A percentile compares a stretch with the other conserved stretches of the same genome.
phyloP scores from a whole-genome alignment of 2,888 invertebrate genomes.

The Temnothorax ravouxi region DNA sequence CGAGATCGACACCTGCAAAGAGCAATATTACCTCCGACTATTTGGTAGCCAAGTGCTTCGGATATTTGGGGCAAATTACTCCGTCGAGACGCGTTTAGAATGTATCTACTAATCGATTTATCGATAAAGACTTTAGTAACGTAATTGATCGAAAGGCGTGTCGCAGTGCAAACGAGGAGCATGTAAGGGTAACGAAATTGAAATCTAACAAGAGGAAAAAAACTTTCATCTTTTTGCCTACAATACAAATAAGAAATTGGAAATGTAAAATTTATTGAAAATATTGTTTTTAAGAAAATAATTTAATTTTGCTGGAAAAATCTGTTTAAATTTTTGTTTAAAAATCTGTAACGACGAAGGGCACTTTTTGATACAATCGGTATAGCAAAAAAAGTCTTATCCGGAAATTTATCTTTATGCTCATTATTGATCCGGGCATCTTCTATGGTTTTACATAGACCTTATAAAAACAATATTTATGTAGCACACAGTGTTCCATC shows the following conservation, averaged over 20 bases:
- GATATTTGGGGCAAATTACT: slow-evolving; percentile 55
- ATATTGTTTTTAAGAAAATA: background rate
- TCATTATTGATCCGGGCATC: slow-evolving; percentile 21
- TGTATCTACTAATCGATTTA: slow-evolving; percentile 50
- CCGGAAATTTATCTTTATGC: slow-evolving; percentile 7
- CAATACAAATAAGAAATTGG: background rate
- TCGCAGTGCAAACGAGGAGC: slow-evolving; percentile 31
- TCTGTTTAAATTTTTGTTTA: background rate
- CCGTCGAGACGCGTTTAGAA: slow-evolving; percentile 49
- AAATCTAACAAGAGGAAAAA: background rate
- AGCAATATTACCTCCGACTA: slow-evolving; percentile 16
- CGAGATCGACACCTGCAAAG: slow-evolving; percentile 12
- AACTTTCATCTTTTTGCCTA: background rate
- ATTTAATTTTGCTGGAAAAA: background rate
- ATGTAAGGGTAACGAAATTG: background rate
- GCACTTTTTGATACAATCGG: too few relatives aligned
- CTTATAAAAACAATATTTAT: slow-evolving; percentile 45
- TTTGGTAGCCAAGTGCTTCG: slow-evolving; percentile 33
- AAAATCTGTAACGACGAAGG: background rate
- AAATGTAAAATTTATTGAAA: background rate
- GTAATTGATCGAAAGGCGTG: slow-evolving; percentile 53
- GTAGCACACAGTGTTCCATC: slow-evolving; percentile 44
- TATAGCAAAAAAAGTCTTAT: background rate
- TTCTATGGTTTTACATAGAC: slow-evolving; percentile 35
- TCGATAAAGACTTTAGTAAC: slow-evolving; percentile 39